A percentile compares a stretch with the other conserved stretches of the same genome.
Conservation (phyloP, 2,113 vertebrate species). For the Machaerirhynchus nigripectus region DNA sequence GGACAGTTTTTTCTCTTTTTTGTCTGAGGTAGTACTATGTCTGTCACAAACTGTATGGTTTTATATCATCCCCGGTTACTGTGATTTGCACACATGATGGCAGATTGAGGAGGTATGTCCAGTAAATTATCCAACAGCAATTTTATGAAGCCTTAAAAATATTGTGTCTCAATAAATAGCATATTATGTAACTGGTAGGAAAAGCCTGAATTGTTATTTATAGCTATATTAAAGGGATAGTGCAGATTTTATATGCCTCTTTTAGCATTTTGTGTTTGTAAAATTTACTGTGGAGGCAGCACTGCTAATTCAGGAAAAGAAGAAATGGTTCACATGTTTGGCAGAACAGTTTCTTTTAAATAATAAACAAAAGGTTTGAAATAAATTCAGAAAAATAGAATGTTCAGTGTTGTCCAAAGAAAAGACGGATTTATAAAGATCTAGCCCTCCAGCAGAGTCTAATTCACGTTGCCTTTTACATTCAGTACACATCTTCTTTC, state of each 20-base stretch:
- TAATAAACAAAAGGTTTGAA: neutral
- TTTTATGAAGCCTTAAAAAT: constrained; percentile 1
- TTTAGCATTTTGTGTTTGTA: neutral
- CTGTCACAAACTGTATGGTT: neutral
- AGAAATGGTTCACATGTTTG: neutral
- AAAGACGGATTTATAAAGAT: neutral
- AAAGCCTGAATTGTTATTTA: neutral
- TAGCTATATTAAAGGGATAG: neutral
- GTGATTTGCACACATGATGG: neutral
- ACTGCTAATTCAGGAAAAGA: neutral
- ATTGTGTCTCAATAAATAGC: neutral
- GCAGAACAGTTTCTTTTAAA: neutral
- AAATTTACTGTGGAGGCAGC: neutral
- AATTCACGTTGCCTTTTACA: constrained; percentile 6
- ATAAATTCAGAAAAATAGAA: neutral
- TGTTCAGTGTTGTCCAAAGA: neutral
- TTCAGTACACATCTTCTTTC: neutral
- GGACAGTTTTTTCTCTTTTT: neutral
- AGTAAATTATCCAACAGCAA: neutral
- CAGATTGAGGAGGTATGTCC: neutral
- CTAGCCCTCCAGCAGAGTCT: neutral
- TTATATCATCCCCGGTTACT: neutral
- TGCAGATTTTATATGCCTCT: neutral
- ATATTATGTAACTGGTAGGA: neutral
- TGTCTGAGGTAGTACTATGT: neutral